phyloP scores from a whole-genome alignment of 2,113 vertebrate genomes.

The Baryphthengus martii region DNA sequence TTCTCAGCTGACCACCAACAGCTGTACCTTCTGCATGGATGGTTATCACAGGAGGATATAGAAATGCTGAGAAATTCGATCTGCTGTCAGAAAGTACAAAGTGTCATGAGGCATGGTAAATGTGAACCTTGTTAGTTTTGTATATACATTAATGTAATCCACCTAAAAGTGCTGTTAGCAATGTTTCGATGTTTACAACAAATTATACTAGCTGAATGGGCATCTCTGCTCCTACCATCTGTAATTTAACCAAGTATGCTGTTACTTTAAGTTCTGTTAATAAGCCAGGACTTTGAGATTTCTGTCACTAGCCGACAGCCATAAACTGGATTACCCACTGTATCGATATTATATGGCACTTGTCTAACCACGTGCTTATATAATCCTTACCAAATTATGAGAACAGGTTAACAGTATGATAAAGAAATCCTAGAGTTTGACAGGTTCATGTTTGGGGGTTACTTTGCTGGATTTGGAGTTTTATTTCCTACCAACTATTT shows the following conservation, averaged over 20 bases:
- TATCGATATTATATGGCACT: background rate
- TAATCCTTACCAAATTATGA: background rate
- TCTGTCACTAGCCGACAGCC: background rate
- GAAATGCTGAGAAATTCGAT: constrained; percentile 2
- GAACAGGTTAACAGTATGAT: background rate
- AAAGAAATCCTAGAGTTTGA: background rate
- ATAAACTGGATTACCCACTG: background rate
- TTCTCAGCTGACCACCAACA: constrained; percentile 28
- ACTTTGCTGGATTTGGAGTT: background rate
- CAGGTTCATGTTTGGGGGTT: background rate
- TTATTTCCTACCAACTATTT: background rate
- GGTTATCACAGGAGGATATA: background rate
- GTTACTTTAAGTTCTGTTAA: background rate
- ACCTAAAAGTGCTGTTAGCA: background rate
- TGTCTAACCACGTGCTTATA: background rate
- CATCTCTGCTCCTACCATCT: background rate
- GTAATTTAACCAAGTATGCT: background rate
- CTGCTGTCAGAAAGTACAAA: background rate
- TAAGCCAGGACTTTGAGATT: background rate
- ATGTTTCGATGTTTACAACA: background rate
- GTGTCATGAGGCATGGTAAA: background rate
- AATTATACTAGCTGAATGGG: background rate
- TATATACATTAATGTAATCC: background rate
- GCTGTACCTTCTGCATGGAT: constrained; percentile 7
- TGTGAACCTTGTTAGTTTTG: background rate